Percentiles rank a stretch among this genome's conserved stretches.
phyloP scores from a whole-genome alignment of 2,888 invertebrate species.

The Gastracanthus pulcherrimus region DNA sequence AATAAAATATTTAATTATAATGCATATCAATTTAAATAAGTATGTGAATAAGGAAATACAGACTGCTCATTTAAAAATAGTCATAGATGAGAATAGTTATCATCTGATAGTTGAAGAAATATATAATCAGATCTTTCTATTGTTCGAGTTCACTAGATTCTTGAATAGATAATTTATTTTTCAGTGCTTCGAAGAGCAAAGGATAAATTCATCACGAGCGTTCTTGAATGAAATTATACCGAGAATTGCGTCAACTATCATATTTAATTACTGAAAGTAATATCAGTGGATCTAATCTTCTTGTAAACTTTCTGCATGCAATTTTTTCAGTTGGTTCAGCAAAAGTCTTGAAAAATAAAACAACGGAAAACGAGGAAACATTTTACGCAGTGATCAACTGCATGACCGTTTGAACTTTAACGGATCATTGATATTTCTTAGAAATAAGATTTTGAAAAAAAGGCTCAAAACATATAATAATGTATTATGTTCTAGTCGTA shows the following conservation, averaged over 20 bases:
- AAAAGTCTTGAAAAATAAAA: neutral
- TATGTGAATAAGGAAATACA: too few species aligned
- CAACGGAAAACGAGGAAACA: neutral
- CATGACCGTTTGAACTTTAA: neutral
- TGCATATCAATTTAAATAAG: too few species aligned
- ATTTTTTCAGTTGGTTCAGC: neutral
- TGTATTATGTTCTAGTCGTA: neutral
- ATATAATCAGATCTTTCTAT: too few species aligned
- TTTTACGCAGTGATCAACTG: neutral
- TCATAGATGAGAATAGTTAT: too few species aligned
- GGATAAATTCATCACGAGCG: neutral
- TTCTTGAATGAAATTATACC: neutral
- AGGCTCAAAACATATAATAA: neutral
- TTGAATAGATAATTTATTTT: neutral
- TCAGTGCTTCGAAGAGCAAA: too few species aligned
- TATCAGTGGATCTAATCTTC: neutral
- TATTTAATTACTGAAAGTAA: slow-evolving; percentile 12
- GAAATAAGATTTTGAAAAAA: neutral
- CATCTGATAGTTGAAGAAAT: too few species aligned
- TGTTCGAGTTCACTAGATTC: too few species aligned
- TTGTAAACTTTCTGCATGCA: neutral
- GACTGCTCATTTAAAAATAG: too few species aligned
- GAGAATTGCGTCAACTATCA: neutral
- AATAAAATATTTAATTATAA: too few species aligned
- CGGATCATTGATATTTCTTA: neutral